Evolutionary conservation across 2,113 vertebrate genomes (phyloP).

Genomic region (Elephas maximus): DNA sequence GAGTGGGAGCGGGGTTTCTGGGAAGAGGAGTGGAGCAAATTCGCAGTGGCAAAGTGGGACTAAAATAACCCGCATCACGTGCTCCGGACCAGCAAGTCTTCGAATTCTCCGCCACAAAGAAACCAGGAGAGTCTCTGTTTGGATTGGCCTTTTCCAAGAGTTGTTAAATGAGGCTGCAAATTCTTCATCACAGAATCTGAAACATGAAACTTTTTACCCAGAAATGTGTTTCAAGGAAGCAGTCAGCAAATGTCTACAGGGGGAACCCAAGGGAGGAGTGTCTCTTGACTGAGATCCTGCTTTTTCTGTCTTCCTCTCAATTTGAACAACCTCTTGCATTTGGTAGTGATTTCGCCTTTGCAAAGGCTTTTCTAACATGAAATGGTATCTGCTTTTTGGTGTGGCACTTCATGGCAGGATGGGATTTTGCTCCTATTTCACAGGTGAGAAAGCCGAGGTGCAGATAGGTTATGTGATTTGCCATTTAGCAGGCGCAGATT

Average conservation of each 20-base stretch:
- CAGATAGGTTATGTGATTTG: background rate
- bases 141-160: background rate
- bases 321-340: background rate
- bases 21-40: background rate
- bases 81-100: background rate
- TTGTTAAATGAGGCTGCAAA: conserved; percentile 39
- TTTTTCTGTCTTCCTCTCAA: background rate
- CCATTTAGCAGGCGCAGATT: background rate
- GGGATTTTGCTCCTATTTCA: background rate
- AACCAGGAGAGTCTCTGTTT: background rate
- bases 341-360: background rate
- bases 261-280: background rate
- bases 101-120: background rate
- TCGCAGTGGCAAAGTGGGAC: background rate
- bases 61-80: rapidly evolving
- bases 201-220: background rate
- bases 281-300: background rate
- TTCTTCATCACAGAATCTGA: background rate
- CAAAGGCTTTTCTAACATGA: background rate
- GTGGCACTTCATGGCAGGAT: background rate
- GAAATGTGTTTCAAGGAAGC: background rate
- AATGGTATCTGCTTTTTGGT: background rate
- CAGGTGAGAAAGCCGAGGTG: background rate
- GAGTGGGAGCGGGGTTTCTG: background rate
- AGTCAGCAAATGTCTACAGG: background rate